Conservation (phyloP, 2,888 invertebrate species). For the Tribolium freemani region DNA sequence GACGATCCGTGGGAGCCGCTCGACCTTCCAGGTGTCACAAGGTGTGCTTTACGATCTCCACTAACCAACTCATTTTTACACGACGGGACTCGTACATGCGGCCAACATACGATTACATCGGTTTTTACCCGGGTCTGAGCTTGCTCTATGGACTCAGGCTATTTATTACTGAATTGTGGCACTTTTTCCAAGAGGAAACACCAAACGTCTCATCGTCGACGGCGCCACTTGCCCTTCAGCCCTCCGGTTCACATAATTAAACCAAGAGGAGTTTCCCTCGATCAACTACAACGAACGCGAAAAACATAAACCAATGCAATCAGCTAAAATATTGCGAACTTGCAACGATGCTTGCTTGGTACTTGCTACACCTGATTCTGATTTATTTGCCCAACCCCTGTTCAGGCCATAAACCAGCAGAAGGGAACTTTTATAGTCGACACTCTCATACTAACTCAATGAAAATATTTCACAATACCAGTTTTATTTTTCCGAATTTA, state of each 20-base stretch:
- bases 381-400: constrained; percentile 61
- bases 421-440: constrained; percentile 63
- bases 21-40: constrained; percentile 62
- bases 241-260: constrained; percentile 24
- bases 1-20: constrained; percentile 51
- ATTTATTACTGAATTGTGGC: constrained; percentile 62
- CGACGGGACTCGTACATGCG: constrained; percentile 58
- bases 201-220: constrained; percentile 50
- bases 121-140: constrained; percentile 58
- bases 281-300: constrained; percentile 3
- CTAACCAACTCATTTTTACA: constrained; percentile 63
- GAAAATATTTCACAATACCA: constrained; percentile 63
- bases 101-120: constrained; percentile 64
- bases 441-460: constrained; percentile 61
- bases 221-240: constrained; percentile 50
- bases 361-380: constrained; percentile 60
- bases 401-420: constrained; percentile 60
- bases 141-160: constrained; percentile 59
- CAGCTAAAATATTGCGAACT: constrained; percentile 41
- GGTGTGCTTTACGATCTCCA: constrained; percentile 62
- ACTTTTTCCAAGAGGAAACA: constrained; percentile 54
- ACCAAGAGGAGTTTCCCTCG: not conserved
- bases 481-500: constrained; percentile 38
- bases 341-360: constrained; percentile 48
- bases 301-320: constrained; percentile 40